Conservation (phyloP, 37 sponge, comb jelly and placozoan species). For the Lycopodina hypogea region DNA sequence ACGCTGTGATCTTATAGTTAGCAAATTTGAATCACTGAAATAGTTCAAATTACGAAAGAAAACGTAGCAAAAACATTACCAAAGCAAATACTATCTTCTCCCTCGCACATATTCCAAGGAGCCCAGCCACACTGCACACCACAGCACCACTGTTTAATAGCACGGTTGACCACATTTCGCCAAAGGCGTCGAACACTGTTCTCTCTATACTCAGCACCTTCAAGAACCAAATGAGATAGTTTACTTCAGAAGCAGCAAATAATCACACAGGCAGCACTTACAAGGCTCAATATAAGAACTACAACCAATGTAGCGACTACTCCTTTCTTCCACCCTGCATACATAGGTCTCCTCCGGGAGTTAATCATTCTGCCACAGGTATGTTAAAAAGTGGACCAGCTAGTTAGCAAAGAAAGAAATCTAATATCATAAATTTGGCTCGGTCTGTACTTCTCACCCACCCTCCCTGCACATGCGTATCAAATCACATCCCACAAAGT, state of each 20-base stretch:
- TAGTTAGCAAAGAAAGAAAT: too few species aligned
- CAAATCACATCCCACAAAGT: too few species aligned
- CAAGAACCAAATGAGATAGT: background rate
- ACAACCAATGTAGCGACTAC: conserved; percentile 16
- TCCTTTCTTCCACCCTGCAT: conserved; percentile 14
- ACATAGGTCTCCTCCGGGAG: background rate
- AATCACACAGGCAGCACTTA: conserved; percentile 18
- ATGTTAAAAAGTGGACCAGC: conserved; percentile 1
- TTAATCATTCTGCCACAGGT: background rate
- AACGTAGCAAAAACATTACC: too few species aligned
- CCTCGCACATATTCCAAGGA: conserved; percentile 28
- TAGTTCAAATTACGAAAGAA: too few species aligned
- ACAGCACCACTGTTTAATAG: conserved; percentile 34
- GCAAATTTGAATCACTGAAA: too few species aligned
- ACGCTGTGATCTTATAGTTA: too few species aligned
- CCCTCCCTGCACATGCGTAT: background rate
- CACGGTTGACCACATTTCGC: conserved; percentile 67
- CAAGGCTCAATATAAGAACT: conserved; percentile 16
- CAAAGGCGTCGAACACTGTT: conserved; percentile 56
- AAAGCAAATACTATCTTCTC: conserved; percentile 38
- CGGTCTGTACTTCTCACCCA: background rate
- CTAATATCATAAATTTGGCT: too few species aligned
- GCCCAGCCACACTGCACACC: conserved; percentile 32
- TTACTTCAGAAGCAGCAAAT: background rate
- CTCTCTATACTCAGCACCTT: conserved; percentile 62